Evolutionary conservation across 2,888 invertebrate species (phyloP).

Genomic region (Trachelus stipa): DNA sequence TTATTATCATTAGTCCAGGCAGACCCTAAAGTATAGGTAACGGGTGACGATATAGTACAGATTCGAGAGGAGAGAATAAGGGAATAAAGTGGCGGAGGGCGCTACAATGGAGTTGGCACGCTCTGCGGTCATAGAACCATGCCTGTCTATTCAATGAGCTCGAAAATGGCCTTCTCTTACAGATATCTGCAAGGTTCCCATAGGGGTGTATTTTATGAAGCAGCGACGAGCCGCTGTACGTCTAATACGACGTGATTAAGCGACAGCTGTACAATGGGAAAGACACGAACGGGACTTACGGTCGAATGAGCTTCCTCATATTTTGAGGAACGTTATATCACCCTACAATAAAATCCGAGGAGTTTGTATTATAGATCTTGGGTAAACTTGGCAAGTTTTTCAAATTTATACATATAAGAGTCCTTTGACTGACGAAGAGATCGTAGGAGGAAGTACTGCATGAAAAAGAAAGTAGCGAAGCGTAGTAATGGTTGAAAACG

Average conservation of each 20-base stretch:
- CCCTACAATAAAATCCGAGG: background rate
- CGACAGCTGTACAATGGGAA: slow-evolving; percentile 23
- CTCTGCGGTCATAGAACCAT: slow-evolving; percentile 65
- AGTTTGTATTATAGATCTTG: background rate
- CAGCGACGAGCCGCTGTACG: slow-evolving; percentile 52
- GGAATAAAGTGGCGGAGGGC: slow-evolving; percentile 60
- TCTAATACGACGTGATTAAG: slow-evolving; percentile 43
- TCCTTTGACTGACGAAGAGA: background rate
- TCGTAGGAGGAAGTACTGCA: background rate
- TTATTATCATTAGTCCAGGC: slow-evolving; percentile 45
- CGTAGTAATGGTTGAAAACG: background rate
- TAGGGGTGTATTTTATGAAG: slow-evolving; percentile 60
- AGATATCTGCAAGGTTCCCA: slow-evolving; percentile 58
- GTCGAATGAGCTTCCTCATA: background rate
- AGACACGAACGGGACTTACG: background rate
- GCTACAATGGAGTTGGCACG: slow-evolving; percentile 67
- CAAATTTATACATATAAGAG: background rate
- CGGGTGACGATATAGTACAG: slow-evolving; percentile 45
- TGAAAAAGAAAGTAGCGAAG: background rate
- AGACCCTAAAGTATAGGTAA: slow-evolving; percentile 42
- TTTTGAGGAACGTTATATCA: background rate
- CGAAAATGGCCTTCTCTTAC: slow-evolving; percentile 65
- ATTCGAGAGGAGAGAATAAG: slow-evolving; percentile 52
- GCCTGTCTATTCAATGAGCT: slow-evolving; percentile 67
- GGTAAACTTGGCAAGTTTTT: background rate